These are phyloP conservation scores for Syrista parreyssii DNA, from an alignment of 2,888 invertebrate species.

Conservation along the genomic window DNA sequence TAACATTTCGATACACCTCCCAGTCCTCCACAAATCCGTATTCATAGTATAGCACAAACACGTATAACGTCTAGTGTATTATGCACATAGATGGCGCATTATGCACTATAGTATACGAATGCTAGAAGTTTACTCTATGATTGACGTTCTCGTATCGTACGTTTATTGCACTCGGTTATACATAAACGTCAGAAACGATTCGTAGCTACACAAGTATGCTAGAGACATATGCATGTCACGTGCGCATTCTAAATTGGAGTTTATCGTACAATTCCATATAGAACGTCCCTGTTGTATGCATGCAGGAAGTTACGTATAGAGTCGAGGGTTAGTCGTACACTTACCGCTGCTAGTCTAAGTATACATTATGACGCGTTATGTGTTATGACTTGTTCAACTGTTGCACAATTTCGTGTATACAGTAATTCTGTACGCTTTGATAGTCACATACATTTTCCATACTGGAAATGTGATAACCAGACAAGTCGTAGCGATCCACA, in stretches of 20 bases:
- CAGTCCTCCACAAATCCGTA: background rate
- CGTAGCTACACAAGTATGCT: background rate
- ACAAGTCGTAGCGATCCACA: background rate
- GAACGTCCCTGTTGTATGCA: background rate
- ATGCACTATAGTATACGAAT: background rate
- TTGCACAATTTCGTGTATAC: conserved; percentile 23
- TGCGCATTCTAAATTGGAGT: conserved; percentile 28
- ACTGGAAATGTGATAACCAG: background rate
- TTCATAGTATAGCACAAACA: no score
- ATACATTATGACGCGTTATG: conserved; percentile 17
- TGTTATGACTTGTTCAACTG: conserved; percentile 31
- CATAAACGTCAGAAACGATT: background rate
- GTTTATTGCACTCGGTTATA: background rate
- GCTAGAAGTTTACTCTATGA: background rate
- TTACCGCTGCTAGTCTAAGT: conserved; percentile 12
- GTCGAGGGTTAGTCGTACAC: background rate
- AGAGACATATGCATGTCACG: conserved; percentile 19
- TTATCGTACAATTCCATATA: conserved; percentile 20
- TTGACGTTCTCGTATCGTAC: background rate
- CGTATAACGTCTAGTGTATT: background rate
- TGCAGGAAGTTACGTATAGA: background rate
- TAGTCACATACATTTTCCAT: background rate
- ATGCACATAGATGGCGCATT: background rate
- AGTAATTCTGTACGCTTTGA: background rate
- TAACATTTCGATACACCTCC: background rate